These are phyloP conservation scores for Zosterops pallidus DNA, from an alignment of 2,113 vertebrate genomes.

Conservation along the genomic window DNA sequence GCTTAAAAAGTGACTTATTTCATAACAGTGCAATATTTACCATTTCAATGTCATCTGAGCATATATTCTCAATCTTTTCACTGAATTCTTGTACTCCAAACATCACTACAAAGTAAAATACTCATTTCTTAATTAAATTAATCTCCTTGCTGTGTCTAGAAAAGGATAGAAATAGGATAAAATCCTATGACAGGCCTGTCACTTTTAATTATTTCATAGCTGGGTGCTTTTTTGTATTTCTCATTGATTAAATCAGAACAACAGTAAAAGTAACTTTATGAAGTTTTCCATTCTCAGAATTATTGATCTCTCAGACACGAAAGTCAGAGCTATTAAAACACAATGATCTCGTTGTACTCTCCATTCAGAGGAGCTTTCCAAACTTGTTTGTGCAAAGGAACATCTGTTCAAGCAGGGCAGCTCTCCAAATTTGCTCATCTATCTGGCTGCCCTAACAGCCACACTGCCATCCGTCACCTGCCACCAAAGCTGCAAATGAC, in stretches of 20 bases:
- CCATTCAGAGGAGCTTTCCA: background rate
- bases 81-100: background rate
- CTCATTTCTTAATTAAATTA: background rate
- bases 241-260: background rate
- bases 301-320: background rate
- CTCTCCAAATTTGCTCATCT: background rate
- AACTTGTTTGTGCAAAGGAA: background rate
- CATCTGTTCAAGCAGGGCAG: background rate
- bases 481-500: background rate
- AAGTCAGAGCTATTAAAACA: background rate
- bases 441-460: background rate
- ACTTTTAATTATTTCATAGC: background rate
- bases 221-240: background rate
- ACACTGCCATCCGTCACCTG: background rate
- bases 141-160: background rate
- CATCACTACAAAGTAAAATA: background rate
- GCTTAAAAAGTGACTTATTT: background rate
- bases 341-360: rapidly evolving
- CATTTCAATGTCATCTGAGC: background rate
- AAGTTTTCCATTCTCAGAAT: background rate
- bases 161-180: background rate
- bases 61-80: background rate
- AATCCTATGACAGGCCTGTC: background rate
- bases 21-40: background rate
- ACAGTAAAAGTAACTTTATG: background rate